Evolutionary conservation across 2,888 invertebrate genomes (phyloP).

Genomic region (Bursaphelenchus okinawaensis): DNA sequence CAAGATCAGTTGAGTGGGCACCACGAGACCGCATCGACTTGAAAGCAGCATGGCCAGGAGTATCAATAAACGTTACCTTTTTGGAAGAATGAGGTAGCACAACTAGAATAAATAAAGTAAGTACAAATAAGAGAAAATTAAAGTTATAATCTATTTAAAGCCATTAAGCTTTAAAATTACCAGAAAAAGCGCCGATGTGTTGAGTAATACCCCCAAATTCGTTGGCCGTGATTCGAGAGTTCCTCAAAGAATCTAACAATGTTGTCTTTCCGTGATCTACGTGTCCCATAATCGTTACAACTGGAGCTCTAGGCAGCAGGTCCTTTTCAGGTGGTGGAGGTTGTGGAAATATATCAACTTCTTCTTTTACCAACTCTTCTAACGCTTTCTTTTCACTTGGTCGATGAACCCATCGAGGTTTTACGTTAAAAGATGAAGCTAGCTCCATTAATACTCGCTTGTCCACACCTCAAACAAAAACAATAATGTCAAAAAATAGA

Average conservation of each 20-base stretch:
- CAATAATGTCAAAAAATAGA: background rate
- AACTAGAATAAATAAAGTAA: constrained; percentile 25
- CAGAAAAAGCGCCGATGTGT: constrained; percentile 92
- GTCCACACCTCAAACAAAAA: constrained; percentile 13
- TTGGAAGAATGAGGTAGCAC: constrained; percentile 21
- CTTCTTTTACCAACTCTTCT: constrained; percentile 12
- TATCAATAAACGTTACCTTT: constrained; percentile 84
- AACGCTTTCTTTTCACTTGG: constrained; percentile 19
- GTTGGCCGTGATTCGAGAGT: constrained; percentile 77
- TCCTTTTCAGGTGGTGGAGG: constrained; percentile 68
- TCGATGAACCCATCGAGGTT: constrained; percentile 19
- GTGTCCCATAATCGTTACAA: constrained; percentile 98
- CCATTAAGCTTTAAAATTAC: constrained; percentile 28
- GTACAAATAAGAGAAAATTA: background rate
- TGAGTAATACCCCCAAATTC: constrained; percentile 99
- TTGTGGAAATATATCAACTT: constrained; percentile 16
- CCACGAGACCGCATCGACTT: constrained; percentile 72
- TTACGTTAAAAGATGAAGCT: constrained; percentile 3
- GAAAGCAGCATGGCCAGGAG: constrained; percentile 98
- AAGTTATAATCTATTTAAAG: too few relatives aligned
- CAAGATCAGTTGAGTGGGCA: constrained; percentile 88
- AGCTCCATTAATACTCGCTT: constrained; percentile 22
- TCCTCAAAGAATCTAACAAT: constrained; percentile 65
- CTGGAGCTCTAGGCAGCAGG: constrained; percentile 75
- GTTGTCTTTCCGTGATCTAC: constrained; percentile 99